Conservation (phyloP, 2,113 vertebrate genomes). For the Pseudopipra pipra region DNA sequence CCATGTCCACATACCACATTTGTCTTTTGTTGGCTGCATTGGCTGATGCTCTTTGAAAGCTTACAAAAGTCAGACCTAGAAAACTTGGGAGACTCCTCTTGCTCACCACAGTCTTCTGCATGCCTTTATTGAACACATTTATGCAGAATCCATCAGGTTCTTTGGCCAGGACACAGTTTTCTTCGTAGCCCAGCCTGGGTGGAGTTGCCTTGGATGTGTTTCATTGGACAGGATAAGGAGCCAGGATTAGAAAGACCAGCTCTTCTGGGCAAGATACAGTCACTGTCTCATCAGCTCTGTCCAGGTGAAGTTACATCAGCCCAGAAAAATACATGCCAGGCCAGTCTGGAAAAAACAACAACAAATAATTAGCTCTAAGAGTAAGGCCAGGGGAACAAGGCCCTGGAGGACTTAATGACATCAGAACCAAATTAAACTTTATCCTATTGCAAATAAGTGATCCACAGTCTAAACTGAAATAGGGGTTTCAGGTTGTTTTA, state of each 20-base stretch:
- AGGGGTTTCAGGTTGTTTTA: neutral
- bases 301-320: constrained; percentile 29
- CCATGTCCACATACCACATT: neutral
- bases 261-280: neutral
- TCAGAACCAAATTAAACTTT: neutral
- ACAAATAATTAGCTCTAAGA: neutral
- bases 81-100: neutral
- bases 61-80: neutral
- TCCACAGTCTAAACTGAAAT: neutral
- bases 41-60: neutral
- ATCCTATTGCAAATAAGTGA: neutral
- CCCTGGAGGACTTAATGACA: neutral
- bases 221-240: neutral
- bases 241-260: neutral
- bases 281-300: neutral
- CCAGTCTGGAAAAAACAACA: neutral
- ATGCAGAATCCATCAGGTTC: neutral
- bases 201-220: constrained; percentile 18
- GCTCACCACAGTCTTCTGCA: neutral
- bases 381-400: neutral
- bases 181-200: neutral
- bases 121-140: neutral
- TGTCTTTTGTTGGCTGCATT: neutral
- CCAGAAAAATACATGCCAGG: neutral
- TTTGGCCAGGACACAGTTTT: neutral